phyloP scores from a whole-genome alignment of 2,888 invertebrate species.

The Sarcophaga caerulescens region DNA sequence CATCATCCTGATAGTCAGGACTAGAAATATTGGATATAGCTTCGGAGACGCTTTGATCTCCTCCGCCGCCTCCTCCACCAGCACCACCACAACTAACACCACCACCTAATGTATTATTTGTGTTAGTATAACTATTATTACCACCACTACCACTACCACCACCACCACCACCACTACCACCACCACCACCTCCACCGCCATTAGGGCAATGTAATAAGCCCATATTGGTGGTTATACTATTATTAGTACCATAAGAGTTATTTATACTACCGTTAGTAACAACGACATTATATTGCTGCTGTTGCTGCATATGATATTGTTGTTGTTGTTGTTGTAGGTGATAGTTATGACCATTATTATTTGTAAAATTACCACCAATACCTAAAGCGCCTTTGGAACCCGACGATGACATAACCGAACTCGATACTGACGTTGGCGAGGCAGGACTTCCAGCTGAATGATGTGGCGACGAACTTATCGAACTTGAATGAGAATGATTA shows the following conservation, averaged over 20 bases:
- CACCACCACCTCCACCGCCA: constrained; percentile 68
- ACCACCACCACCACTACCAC: constrained; percentile 66
- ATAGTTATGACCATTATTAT: constrained; percentile 69
- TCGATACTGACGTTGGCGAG: constrained; percentile 93
- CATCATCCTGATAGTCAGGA: constrained; percentile 94
- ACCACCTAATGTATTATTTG: constrained; percentile 59
- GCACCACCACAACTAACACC: constrained; percentile 65
- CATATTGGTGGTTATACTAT: constrained; percentile 68
- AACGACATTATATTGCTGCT: constrained; percentile 67
- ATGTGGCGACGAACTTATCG: constrained; percentile 81
- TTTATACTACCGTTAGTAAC: constrained; percentile 75
- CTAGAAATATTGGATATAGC: constrained; percentile 94
- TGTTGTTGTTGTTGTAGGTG: constrained; percentile 57
- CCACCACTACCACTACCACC: constrained; percentile 68
- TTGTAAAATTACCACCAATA: constrained; percentile 69
- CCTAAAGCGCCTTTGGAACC: constrained; percentile 84
- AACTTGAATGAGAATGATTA: constrained; percentile 81
- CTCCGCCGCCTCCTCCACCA: constrained; percentile 80
- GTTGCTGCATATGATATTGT: constrained; percentile 69
- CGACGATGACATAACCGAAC: constrained; percentile 92
- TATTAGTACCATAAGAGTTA: constrained; percentile 65
- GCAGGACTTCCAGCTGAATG: constrained; percentile 86
- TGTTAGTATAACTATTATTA: constrained; percentile 62
- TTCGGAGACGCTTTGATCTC: constrained; percentile 91
- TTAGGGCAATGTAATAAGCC: constrained; percentile 78